Evolutionary conservation across 2,113 vertebrate species (phyloP).

Genomic region (Platycercus adscitus): DNA sequence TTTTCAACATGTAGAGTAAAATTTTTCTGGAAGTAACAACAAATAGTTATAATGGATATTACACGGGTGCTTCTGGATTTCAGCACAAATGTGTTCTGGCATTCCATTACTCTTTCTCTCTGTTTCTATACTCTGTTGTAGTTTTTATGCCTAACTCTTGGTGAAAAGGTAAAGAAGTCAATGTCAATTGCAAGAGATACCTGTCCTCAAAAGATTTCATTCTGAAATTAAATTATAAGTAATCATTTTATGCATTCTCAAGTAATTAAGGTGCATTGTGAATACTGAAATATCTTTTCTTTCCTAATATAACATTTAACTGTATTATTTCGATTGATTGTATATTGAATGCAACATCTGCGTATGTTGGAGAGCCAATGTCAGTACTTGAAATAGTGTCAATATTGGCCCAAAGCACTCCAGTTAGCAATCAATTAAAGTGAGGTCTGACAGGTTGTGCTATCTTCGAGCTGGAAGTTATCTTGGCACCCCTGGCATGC

Average conservation of each 20-base stretch:
- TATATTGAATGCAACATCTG: background rate
- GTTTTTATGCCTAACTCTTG: background rate
- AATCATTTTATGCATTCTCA: background rate
- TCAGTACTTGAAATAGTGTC: background rate
- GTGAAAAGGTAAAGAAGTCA: background rate
- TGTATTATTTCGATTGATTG: background rate
- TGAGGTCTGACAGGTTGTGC: background rate
- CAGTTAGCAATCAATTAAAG: background rate
- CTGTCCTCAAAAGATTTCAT: background rate
- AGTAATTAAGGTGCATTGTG: background rate
- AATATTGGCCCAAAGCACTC: background rate
- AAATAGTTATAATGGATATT: background rate
- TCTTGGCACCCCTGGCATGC: rapidly evolving
- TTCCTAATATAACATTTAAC: background rate
- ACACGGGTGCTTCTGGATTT: background rate
- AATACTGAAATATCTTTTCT: background rate
- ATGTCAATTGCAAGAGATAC: background rate
- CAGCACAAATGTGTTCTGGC: background rate
- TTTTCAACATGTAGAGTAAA: background rate
- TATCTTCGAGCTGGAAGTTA: background rate
- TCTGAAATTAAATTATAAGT: background rate
- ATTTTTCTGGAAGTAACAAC: background rate
- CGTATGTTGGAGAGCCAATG: background rate
- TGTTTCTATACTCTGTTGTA: background rate
- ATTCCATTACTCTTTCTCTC: background rate